phyloP scores from a whole-genome alignment of 2,113 vertebrate species.

The Syrmaticus mikado region DNA sequence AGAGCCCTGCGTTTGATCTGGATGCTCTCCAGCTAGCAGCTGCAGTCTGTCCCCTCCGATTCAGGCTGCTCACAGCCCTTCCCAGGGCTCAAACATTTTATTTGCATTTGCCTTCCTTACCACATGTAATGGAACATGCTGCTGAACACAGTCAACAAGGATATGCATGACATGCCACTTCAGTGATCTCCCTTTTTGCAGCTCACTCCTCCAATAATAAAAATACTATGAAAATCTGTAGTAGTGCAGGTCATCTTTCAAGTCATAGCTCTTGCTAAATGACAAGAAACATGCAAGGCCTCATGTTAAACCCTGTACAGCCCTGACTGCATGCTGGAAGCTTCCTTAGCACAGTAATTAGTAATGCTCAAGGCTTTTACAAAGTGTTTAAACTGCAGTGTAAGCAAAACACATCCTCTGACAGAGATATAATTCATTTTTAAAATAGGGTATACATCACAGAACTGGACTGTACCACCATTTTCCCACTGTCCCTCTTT shows the following conservation, averaged over 20 bases:
- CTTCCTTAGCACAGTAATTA: not conserved
- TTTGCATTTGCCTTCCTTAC: conserved; percentile 10
- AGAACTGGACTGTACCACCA: not conserved
- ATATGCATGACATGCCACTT: not conserved
- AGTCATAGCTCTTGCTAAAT: not conserved
- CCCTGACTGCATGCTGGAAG: not conserved
- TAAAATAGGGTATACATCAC: not conserved
- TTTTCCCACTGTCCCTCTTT: not conserved
- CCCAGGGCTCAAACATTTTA: not conserved
- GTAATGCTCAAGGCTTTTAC: not conserved
- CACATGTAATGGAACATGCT: fast-evolving
- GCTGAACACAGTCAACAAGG: fast-evolving
- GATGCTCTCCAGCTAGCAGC: not conserved
- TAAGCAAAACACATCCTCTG: not conserved
- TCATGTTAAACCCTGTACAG: not conserved
- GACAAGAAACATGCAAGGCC: not conserved
- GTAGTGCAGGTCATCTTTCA: not conserved
- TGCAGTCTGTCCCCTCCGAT: not conserved
- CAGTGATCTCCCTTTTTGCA: not conserved
- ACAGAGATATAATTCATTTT: not conserved
- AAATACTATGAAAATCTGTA: not conserved
- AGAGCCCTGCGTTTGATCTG: not conserved
- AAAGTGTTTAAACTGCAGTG: not conserved
- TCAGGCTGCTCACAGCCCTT: not conserved
- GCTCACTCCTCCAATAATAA: not conserved